These are phyloP conservation scores for Orius insidiosus DNA, from an alignment of 1,140 invertebrate genomes.

Conservation along the genomic window DNA sequence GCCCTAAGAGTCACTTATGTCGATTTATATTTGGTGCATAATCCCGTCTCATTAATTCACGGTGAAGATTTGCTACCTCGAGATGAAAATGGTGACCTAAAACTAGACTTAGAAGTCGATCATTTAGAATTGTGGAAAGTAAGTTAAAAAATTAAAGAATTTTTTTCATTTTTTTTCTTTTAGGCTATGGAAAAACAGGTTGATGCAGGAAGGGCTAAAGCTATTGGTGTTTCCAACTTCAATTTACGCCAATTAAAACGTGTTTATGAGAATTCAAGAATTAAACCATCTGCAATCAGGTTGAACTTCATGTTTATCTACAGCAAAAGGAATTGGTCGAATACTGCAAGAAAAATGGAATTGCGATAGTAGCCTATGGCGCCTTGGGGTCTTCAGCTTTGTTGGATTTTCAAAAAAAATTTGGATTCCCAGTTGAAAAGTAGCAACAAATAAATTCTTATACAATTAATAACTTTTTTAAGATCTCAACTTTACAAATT, in stretches of 20 bases:
- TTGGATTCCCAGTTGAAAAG: conserved; percentile 6
- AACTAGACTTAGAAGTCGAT: conserved; percentile 26
- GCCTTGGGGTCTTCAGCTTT: conserved; percentile 31
- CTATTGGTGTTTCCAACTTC: conserved; percentile 27
- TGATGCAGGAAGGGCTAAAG: conserved; percentile 29
- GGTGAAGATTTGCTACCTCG: conserved; percentile 18
- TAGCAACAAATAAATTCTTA: background rate
- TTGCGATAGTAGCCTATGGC: conserved; percentile 40
- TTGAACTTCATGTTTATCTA: conserved; percentile 42
- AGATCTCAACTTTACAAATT: conserved; percentile 7
- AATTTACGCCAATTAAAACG: conserved; percentile 22
- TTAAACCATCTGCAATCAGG: conserved; percentile 24
- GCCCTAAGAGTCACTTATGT: no score
- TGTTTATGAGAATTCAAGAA: conserved; percentile 18
- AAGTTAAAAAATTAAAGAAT: no score
- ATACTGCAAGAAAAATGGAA: conserved; percentile 34
- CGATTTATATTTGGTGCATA: conserved; percentile 50
- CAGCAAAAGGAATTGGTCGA: conserved; percentile 39
- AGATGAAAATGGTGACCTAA: conserved; percentile 26
- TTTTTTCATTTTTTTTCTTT: background rate
- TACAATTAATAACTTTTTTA: background rate
- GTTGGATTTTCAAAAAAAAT: conserved; percentile 7
- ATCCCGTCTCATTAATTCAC: conserved; percentile 28
- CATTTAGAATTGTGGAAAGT: conserved; percentile 31
- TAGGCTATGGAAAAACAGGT: conserved; percentile 39